Conservation (phyloP, 2,888 invertebrate genomes). For the Xylota segnis region DNA sequence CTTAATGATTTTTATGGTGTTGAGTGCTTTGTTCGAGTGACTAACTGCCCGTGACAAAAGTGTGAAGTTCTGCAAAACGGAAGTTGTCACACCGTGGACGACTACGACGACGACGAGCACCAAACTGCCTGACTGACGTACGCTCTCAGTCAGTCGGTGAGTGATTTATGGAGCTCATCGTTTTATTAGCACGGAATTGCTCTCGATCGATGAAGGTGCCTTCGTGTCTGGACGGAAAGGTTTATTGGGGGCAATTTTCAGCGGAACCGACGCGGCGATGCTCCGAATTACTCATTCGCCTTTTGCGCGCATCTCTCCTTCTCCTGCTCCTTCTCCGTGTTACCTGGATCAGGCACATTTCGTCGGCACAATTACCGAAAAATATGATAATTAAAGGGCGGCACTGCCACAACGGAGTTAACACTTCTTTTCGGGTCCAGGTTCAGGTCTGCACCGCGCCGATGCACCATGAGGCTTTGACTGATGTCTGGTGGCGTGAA, state of each 20-base stretch:
- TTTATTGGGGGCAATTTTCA: conserved; percentile 67
- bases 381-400: conserved; percentile 84
- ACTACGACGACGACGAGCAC: background rate
- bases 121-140: conserved; percentile 5
- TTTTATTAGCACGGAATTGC: conserved; percentile 71
- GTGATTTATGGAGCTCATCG: conserved; percentile 68
- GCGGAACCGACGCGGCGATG: conserved; percentile 34
- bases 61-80: conserved; percentile 76
- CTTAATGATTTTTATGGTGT: conserved; percentile 77
- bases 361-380: conserved; percentile 82
- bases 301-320: background rate
- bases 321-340: background rate
- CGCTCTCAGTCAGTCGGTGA: conserved; percentile 37
- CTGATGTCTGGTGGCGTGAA: conserved; percentile 70
- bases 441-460: conserved; percentile 8
- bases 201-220: conserved; percentile 35
- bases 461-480: conserved; percentile 51
- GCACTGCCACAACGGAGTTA: conserved; percentile 83
- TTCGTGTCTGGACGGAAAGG: conserved; percentile 56
- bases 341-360: conserved; percentile 77
- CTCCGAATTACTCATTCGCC: conserved; percentile 61
- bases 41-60: conserved; percentile 76
- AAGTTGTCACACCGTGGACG: conserved; percentile 66
- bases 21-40: conserved; percentile 72
- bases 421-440: conserved; percentile 80